Conservation (phyloP, 2,797 vertebrate species). For the Rhabdophis nuchalis region DNA sequence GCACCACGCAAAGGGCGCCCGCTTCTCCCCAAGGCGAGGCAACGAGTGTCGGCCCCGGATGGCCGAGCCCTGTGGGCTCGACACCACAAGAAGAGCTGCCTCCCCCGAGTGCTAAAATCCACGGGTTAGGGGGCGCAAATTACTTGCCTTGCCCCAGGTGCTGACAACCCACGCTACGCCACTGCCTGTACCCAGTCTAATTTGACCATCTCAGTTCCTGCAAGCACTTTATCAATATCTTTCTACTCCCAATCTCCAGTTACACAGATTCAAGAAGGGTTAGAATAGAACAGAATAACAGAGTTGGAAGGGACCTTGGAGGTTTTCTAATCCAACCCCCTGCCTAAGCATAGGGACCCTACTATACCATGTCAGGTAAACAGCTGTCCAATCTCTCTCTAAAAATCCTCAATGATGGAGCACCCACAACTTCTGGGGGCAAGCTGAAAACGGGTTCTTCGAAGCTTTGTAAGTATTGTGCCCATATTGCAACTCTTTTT, state of each 20-base stretch:
- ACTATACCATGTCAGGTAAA: background rate
- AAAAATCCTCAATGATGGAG: background rate
- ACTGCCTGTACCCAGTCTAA: background rate
- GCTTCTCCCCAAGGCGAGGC: too few species aligned
- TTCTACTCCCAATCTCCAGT: background rate
- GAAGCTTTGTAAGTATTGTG: background rate
- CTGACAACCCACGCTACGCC: too few species aligned
- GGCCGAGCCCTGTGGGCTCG: too few species aligned
- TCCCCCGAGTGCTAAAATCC: too few species aligned
- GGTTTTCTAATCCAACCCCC: background rate
- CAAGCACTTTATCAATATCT: background rate
- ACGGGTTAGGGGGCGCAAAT: too few species aligned
- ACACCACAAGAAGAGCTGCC: too few species aligned
- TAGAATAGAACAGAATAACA: background rate
- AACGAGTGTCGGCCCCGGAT: too few species aligned
- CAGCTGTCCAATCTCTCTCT: background rate
- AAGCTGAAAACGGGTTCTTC: background rate
- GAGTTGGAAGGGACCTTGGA: background rate
- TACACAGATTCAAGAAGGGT: background rate
- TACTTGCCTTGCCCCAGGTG: too few species aligned
- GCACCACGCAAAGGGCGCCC: too few species aligned
- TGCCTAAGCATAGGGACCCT: background rate
- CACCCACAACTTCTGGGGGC: background rate
- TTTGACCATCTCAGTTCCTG: background rate
- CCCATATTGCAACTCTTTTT: background rate